Evolutionary conservation across 2,797 vertebrate species (phyloP), one percentile per base, ranked within the genome.

Genomic region (Triplophysa yarkandensis): DNA sequence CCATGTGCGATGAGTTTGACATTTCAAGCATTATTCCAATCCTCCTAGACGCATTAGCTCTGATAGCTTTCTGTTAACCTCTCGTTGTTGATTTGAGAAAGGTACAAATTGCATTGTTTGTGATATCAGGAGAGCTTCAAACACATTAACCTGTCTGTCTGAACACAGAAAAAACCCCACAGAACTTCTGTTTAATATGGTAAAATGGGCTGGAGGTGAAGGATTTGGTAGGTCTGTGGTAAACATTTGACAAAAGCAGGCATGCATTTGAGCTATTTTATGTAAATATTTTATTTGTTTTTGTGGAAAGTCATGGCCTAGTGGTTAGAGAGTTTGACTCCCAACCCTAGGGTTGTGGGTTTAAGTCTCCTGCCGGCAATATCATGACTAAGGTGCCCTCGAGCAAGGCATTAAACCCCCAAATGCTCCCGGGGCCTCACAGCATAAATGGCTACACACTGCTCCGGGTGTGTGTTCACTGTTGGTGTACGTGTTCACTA

Each of bases 31-130:
- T 69, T 21, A 43, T 50, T 30, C 41, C 23, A 23, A 17, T 77
- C 46, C 34, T 30, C 39, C 44, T 13, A 50, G 44, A 62, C 52
- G 60, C 69, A 66, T 73, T 39, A 63, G 52, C 61, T 19, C 23
- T 63, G 44, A 69, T 70, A 52, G 73, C 27, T 32, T 46, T 70
- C 34, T 46, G 64, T 68, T 77, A 74, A 74, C 63, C 28, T 16
- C 48, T 30, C 10, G 27, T 75, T 36, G 48, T n/a, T 72, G 66
- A 43, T 57, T 61, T 14, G 19, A 48, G 32, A 71, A 30, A 30
- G 17, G 17, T 39, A 41, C 43, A 41, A 27, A 30, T 62, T 25
- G 32, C 52, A 34, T 27, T 13, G 11, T 30, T 0, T 17, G 23
- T 63, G 48, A 36, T 64, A 57, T 9, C 50, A 48, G 72, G 9